A percentile compares a stretch with the other conserved stretches of the same genome.
These are phyloP conservation scores for Lycocorax pyrrhopterus DNA, from an alignment of 2,113 vertebrate species.

Conservation along the genomic window DNA sequence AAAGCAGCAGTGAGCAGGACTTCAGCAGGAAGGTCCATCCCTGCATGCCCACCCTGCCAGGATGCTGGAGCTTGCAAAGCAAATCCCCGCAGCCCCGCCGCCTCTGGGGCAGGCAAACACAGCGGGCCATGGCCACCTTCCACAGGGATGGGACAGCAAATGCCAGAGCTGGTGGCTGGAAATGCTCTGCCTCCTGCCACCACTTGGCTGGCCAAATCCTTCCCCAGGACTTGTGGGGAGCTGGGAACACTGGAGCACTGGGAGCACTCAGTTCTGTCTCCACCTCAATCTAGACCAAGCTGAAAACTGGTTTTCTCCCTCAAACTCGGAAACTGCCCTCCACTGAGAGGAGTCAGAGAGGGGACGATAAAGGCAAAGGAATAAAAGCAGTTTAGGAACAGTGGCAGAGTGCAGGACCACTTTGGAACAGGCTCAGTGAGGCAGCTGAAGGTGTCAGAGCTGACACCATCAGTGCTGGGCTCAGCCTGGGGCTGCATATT, in stretches of 20 bases:
- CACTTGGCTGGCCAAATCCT: neutral
- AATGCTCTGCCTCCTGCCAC: neutral
- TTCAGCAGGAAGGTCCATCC: neutral
- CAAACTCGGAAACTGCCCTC: neutral
- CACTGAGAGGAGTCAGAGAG: neutral
- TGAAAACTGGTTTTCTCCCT: neutral
- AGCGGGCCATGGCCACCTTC: accelerated
- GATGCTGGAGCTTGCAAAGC: neutral
- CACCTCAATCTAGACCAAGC: neutral
- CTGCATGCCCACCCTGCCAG: accelerated
- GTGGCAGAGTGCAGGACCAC: accelerated
- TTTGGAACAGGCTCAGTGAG: accelerated
- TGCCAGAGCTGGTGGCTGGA: neutral
- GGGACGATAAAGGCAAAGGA: neutral
- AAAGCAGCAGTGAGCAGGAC: neutral
- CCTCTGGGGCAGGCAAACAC: accelerated
- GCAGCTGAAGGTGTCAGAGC: accelerated
- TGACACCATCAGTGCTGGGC: neutral
- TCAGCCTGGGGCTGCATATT: neutral
- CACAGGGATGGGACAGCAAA: neutral
- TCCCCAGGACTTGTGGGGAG: neutral
- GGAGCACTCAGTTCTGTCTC: neutral
- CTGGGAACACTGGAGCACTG: neutral
- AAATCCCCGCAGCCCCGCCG: accelerated
- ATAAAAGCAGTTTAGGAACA: neutral